Conservation (phyloP, 1,140 invertebrate genomes). For the Hypsibius dujardini region DNA sequence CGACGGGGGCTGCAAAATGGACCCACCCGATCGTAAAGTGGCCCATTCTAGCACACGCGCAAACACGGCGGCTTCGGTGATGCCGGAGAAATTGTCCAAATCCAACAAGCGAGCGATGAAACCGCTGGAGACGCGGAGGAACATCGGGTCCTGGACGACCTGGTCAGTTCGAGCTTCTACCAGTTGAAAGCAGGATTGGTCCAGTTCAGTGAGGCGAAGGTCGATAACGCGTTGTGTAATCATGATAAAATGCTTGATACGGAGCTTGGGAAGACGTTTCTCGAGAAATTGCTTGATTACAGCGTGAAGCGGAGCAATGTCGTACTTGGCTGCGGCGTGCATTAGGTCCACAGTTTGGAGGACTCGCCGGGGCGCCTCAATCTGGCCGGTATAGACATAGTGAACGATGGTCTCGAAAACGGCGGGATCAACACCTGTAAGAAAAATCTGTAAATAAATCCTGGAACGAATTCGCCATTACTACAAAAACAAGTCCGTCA, state of each 20-base stretch:
- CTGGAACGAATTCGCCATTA: neutral
- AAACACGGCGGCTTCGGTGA: neutral
- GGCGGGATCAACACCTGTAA: neutral
- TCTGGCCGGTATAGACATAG: neutral
- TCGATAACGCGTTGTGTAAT: constrained; percentile 6
- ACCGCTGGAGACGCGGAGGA: neutral
- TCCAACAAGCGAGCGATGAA: neutral
- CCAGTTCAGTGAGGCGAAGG: neutral
- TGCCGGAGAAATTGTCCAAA: neutral
- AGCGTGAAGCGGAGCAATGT: neutral
- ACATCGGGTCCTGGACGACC: neutral
- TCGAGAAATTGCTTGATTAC: neutral
- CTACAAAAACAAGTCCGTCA: neutral
- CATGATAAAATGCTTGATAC: constrained; percentile 5
- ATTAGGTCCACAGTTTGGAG: neutral
- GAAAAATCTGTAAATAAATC: neutral
- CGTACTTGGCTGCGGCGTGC: neutral
- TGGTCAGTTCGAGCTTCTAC: neutral
- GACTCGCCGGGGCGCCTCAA: neutral
- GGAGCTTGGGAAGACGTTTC: neutral
- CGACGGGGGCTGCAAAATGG: neutral
- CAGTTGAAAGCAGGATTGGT: neutral
- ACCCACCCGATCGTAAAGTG: neutral
- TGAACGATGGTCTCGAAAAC: constrained; percentile 5
- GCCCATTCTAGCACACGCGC: constrained; percentile 16